Percentiles rank a stretch among this genome's conserved stretches.
These are phyloP conservation scores for Pagetopsis macropterus DNA, from an alignment of 2,797 vertebrate species.

Conservation along the genomic window DNA sequence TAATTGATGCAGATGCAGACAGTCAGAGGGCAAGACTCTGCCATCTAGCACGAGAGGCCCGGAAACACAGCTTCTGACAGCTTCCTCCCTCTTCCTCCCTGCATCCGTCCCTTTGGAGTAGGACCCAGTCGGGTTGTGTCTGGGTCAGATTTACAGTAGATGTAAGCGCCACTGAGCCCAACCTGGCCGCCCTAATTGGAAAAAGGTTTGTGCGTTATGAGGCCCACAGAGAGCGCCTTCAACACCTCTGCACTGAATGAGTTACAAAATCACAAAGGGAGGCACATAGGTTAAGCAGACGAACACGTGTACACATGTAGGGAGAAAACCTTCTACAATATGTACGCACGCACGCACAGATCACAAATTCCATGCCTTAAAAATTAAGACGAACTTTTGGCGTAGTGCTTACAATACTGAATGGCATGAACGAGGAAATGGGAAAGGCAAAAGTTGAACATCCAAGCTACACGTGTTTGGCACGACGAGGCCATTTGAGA, in stretches of 20 bases:
- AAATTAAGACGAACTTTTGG: conserved; percentile 54
- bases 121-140: conserved; percentile 68
- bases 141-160: conserved; percentile 72
- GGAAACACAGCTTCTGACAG: conserved; percentile 56
- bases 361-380: conserved; percentile 42
- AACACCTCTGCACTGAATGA: conserved; percentile 60
- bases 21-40: conserved; percentile 47
- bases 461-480: conserved; percentile 56
- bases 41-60: conserved; percentile 54
- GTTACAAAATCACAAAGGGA: conserved; percentile 51
- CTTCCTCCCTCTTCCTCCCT: conserved; percentile 50
- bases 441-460: conserved; percentile 48
- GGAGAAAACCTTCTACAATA: conserved; percentile 24
- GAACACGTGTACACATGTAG: conserved; percentile 34
- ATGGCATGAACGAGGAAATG: conserved; percentile 58
- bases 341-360: conserved; percentile 23
- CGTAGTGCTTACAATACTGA: conserved; percentile 40
- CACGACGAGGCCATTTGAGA: conserved; percentile 42
- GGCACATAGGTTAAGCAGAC: conserved; percentile 60
- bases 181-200: conserved; percentile 69
- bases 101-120: conserved; percentile 49
- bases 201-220: conserved; percentile 74
- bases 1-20: conserved; percentile 55
- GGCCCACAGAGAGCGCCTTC: conserved; percentile 70
- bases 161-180: conserved; percentile 53